Evolutionary conservation across 2,113 vertebrate species (phyloP), one percentile per base, ranked within the genome.

Genomic region (Phasianus colchicus): DNA sequence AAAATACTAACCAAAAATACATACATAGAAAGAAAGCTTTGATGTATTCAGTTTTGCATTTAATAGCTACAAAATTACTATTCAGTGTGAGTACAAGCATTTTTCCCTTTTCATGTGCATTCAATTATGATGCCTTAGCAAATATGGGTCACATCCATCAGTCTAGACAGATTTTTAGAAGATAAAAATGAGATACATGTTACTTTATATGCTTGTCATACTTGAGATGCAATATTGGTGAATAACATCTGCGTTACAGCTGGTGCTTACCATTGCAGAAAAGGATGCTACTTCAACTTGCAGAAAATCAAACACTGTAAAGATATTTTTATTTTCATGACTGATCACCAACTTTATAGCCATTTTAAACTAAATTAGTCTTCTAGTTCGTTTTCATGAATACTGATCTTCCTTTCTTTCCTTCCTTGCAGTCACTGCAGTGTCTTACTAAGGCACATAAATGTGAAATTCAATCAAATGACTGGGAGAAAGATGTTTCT

Each of bases 401-500:
- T 79, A 36, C 29, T 79, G 25, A 69, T 95, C 4, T 5, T 89
- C 48, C 88, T 73, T 95, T 92, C 76, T 80, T 92, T 40, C 48
- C 18, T 63, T 78, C 63, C 19, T 94, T 97, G n/a, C 83, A 99
- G 99, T 98, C 98, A 1, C 97, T 99, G 60, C 99, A 99, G 96
- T 99, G 97, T 96, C 97, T 99, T 93, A 98, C 94, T 36, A 99
- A 99, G 95, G 99, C 99, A 27, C 98, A 99, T 95, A 99, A 98
- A 92, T 99, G 99, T 96, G 98, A 99, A 95, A 97, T 98, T 27
- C 99, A 99, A 78, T 97, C 97, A 45, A 96, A 83, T 18, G 97
- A 98, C 22, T 99, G 99, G 99, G 99, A 99, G 84, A 99, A 98
- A 88, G 98, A 99, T 63, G 88, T 97, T 29, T 67, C 70, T 18